Evolutionary conservation across 2,797 vertebrate genomes (phyloP), one percentile per base, ranked within the genome.

Genomic region (Scarus forsteni): DNA sequence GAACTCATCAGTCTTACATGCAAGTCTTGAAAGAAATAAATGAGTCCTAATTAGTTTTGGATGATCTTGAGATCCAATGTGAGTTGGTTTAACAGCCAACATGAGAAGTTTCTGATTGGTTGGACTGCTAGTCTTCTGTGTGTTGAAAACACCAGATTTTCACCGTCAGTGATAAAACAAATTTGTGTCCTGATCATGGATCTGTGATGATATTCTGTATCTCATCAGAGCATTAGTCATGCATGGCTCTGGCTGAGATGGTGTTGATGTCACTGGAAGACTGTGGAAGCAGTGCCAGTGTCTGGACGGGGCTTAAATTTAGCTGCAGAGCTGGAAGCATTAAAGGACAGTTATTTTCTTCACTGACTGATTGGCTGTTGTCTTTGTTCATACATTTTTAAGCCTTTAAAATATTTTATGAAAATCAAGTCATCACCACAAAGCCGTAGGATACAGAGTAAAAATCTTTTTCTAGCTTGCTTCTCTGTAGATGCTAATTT

Each of bases 211-310:
- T 6, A 63, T n/a, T 15, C 3, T 12, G 49, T 7, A 1, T 11
- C 18, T 51, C 49, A 2, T 27, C 49, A 11, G 48, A 64, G 46
- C 10, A 9, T 61, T 35, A 68, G 62, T 61, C 54, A 62, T 18
- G 38, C 10, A 38, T 46, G 39, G 15, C 3, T 39, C 1, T 42
- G 66, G 44, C 51, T n/a, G 48, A 27, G 51, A 53, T 55, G 8
- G 69, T 60, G 60, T 36, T 60, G 44, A 75, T 71, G 16, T 10
- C 38, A 57, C 39, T 62, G 58, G 44, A 75, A 59, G 61, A 60
- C 54, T 45, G 18, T 0, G 36, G 65, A 60, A 67, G 60, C 49
- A 10, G 18, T n/a, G 62, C 70, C 75, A 75, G 44, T 39, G 39
- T 61, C 43, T 49, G 4, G 38, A 39, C 38, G 1, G 18, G 56